Conservation (phyloP, 2,888 invertebrate genomes). For the Andrena dorsata region DNA sequence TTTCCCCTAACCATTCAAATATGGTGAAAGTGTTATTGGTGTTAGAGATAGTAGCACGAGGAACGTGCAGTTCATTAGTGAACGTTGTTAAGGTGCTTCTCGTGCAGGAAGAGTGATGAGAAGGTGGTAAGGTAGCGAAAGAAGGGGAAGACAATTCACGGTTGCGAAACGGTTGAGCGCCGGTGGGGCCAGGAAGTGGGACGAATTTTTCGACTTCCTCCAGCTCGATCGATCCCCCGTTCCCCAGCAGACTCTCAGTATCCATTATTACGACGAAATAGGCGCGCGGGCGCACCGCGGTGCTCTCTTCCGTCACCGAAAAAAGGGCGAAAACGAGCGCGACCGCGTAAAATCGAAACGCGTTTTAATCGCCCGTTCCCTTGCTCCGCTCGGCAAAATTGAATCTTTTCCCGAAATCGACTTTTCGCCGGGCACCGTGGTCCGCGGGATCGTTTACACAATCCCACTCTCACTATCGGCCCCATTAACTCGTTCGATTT, state of each 20-base stretch:
- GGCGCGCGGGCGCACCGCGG: slow-evolving; percentile 37
- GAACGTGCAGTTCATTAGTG: too few species aligned
- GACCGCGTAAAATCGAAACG: slow-evolving; percentile 26
- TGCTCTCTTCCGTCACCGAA: slow-evolving; percentile 18
- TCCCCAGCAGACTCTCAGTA: slow-evolving; percentile 64
- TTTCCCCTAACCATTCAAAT: too few species aligned
- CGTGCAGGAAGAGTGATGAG: neutral
- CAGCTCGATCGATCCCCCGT: slow-evolving; percentile 70
- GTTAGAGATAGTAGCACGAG: too few species aligned
- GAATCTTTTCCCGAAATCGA: slow-evolving; percentile 24
- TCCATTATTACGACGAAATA: slow-evolving; percentile 62
- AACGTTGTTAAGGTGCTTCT: neutral
- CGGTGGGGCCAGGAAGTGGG: slow-evolving; percentile 67
- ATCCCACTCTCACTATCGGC: neutral
- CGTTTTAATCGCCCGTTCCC: slow-evolving; percentile 43
- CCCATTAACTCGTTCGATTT: neutral
- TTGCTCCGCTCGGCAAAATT: slow-evolving; percentile 7
- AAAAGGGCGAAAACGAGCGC: slow-evolving; percentile 3
- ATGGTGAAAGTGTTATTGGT: too few species aligned
- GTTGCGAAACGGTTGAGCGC: slow-evolving; percentile 52
- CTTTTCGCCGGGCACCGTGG: slow-evolving; percentile 8
- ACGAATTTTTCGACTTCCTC: slow-evolving; percentile 74
- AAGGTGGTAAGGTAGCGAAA: neutral
- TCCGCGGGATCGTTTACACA: neutral
- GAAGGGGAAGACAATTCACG: slow-evolving; percentile 46